phyloP scores from a whole-genome alignment of 2,888 invertebrate genomes.

The Aphrophora alni region DNA sequence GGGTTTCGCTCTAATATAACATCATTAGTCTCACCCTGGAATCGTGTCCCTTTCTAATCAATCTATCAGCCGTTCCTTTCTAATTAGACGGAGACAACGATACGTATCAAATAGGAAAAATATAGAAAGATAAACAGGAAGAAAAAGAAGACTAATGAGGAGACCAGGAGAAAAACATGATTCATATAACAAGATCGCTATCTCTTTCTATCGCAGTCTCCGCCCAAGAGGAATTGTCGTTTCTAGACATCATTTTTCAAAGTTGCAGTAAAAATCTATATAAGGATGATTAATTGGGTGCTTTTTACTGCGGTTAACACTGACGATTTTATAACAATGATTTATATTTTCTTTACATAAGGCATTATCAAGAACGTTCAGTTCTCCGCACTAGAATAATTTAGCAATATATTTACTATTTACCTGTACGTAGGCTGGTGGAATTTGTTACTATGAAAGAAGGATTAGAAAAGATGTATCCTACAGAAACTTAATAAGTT shows the following conservation, averaged over 20 bases:
- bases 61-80: background rate
- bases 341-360: background rate
- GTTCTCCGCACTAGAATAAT: no score
- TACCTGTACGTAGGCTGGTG: no score
- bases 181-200: background rate
- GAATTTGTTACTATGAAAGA: no score
- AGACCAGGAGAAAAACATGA: background rate
- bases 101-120: background rate
- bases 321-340: background rate
- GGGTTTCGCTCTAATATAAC: conserved; percentile 2
- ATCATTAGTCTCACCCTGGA: background rate
- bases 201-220: background rate
- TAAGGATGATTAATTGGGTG: background rate
- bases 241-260: background rate
- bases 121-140: conserved; percentile 5
- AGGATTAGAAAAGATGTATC: no score
- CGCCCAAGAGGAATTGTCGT: background rate
- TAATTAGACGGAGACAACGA: background rate
- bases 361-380: no score
- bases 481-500: no score
- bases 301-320: background rate
- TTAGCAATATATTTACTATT: no score
- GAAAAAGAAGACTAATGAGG: conserved; percentile 9
- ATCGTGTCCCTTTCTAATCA: conserved; percentile 9
- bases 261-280: background rate